These are phyloP conservation scores for Alloscopus bannaensis DNA, from an alignment of 2,888 invertebrate species.

Conservation along the genomic window DNA sequence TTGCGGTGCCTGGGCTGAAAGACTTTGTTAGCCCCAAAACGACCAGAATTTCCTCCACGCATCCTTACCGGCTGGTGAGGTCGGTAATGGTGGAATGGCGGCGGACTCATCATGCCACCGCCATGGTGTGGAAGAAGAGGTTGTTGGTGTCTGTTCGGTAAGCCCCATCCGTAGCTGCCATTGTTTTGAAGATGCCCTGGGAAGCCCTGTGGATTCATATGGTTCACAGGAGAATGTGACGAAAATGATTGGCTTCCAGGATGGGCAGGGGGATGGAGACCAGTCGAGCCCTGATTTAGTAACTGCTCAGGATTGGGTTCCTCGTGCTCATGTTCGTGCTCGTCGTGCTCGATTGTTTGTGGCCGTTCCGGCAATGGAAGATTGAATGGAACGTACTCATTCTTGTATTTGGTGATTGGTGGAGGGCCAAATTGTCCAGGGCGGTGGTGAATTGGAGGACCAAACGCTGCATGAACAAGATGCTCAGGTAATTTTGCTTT, in stretches of 20 bases:
- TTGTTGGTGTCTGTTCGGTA: no score
- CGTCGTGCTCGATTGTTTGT: slow-evolving; percentile 26
- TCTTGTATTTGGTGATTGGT: slow-evolving; percentile 20
- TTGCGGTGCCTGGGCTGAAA: slow-evolving; percentile 15
- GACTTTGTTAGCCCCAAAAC: slow-evolving; percentile 23
- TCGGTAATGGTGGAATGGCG: slow-evolving; percentile 29
- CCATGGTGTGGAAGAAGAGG: slow-evolving; percentile 13
- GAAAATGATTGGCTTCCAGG: slow-evolving; percentile 11
- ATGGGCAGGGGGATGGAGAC: slow-evolving; percentile 26
- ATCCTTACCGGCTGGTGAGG: slow-evolving; percentile 29
- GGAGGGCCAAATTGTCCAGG: slow-evolving; percentile 59
- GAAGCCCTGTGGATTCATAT: no score
- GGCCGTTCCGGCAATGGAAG: not conserved
- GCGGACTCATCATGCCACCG: slow-evolving; percentile 28
- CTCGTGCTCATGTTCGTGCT: not conserved
- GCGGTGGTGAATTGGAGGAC: slow-evolving; percentile 10
- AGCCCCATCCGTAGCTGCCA: no score
- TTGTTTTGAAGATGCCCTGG: no score
- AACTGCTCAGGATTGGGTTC: slow-evolving; percentile 23
- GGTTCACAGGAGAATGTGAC: no score
- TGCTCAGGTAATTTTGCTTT: slow-evolving; percentile 28
- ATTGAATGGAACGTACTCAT: slow-evolving; percentile 51
- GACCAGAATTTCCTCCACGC: slow-evolving; percentile 28
- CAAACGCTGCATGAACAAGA: no score
- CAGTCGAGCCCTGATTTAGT: slow-evolving; percentile 17